Evolutionary conservation across 2,888 invertebrate species (phyloP), one percentile per base, ranked within the genome.

Genomic region (Ommatoiulus sabulosus): DNA sequence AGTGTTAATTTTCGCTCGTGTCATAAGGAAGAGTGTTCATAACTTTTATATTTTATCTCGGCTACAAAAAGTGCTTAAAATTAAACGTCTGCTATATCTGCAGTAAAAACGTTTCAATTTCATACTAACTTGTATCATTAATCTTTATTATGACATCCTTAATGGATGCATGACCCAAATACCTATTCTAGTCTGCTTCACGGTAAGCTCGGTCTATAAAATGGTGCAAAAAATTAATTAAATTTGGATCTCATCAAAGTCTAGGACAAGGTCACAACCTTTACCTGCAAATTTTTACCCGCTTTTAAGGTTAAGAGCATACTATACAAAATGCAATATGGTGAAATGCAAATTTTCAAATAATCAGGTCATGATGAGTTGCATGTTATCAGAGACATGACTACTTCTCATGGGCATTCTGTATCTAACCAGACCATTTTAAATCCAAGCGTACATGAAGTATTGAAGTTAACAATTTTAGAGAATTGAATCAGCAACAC

Each of bases 171-270:
- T 15, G 57, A n/a, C 57, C 57, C n/a, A n/a, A 63, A 63, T 63
- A 63, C 17, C 57, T 63, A 3, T 63, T 63, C 57, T 6, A 12
- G 52, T 63, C 57, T 63, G 3, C n/a, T 63, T 2, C 57, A 10
- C 17, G n/a, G 6, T n/a, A 17, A 63, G 57, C 57, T 48, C 48
- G 15, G 8, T 15, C 48, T 48, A 48, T 48, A 6, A 48, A 63
- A n/a, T n/a, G n/a, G 57, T 63, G n/a, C 57, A 63, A 63, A 63
- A 63, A 63, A 63, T n/a, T 63, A 63, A 63, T 63, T 63, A n/a
- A 63, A 63, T n/a, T 63, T 63, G n/a, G 57, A 63, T 63, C 57
- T 57, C 52, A 15, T 15, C 10, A 63, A 63, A 10, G 57, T 7
- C 57, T 63, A 6, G n/a, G 57, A 63, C 57, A 63, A 63, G 57